Base-by-base conservation (phyloP, 2,113 vertebrate species). In the Tricholaema leucomelas region DNA sequence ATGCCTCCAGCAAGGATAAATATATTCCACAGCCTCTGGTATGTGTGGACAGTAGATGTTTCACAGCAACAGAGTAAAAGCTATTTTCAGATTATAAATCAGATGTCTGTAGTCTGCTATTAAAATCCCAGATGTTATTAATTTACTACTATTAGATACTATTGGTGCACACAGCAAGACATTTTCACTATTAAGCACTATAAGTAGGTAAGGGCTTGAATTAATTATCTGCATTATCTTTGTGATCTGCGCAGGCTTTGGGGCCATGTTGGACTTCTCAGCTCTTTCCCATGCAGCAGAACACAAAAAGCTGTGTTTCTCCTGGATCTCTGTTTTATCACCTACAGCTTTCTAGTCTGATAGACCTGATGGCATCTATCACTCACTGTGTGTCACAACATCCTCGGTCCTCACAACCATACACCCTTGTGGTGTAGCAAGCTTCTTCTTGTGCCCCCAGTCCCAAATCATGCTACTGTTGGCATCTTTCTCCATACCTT, bases 1-100 rank as follows among this genome's bases (percentile, higher is more conserved):
- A 40, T 48, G 60, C 80, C 85, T 94, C 82, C 85, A 89, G 85
- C 72, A 80, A 89, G 74, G 60, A 85, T 85, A 73, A 38, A 71
- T 38, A 14, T 60, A 74, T 80, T 76, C 46, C 28, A 5, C 61
- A 73, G 40, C 5, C 19, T 90, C 28, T 66, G 59, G 44, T 61
- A 77, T 13, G 14, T 40, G 50, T 63, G 50, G 38, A 72, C 79
- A 79, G 59, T 38, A 65, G 59, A 80, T 66, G 31, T 42, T 92
- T 20, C 82, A 74, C 18, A 88, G 64, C 33, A 90, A 56, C 14
- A 74, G 61, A 27, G 36, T 73, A 64, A n/a, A 54, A 54, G 27
- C 30, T 92, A 40, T 94, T 91, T 91, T 90, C 67, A 77, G 52
- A 66, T 36, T 46, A 25, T 52, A 71, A 85, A 64, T 92, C 74